These are phyloP conservation scores for Oceanodroma tethys DNA, from an alignment of 2,113 vertebrate genomes.

Conservation along the genomic window DNA sequence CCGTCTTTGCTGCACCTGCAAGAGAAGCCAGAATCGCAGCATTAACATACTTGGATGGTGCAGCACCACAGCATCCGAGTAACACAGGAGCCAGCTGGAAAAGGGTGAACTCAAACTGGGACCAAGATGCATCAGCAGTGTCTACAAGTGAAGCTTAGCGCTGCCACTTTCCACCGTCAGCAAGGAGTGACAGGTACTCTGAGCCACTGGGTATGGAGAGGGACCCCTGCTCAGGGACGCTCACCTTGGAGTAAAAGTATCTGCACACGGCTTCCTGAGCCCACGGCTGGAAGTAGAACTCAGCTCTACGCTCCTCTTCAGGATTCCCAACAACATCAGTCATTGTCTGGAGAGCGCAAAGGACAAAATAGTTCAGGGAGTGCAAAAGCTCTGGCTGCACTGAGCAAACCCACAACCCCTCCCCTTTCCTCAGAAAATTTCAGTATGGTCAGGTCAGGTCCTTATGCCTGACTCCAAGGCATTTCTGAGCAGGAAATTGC, in stretches of 20 bases:
- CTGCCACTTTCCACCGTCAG: rapidly evolving
- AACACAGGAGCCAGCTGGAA: not conserved
- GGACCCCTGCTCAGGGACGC: rapidly evolving
- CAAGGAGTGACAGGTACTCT: rapidly evolving
- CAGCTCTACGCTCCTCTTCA: constrained; percentile 93
- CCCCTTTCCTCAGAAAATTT: not conserved
- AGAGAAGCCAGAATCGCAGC: not conserved
- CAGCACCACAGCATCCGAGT: not conserved
- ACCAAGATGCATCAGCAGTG: not conserved
- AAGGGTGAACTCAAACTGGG: not conserved
- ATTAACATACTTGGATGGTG: not conserved
- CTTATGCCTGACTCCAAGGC: not conserved
- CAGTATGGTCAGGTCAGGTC: not conserved
- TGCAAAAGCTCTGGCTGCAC: not conserved
- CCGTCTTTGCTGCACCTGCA: constrained; percentile 93
- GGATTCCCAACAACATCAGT: constrained; percentile 97
- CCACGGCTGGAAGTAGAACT: constrained; percentile 99
- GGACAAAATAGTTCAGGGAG: not conserved
- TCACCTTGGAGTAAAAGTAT: constrained; percentile 98
- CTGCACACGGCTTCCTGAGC: constrained; percentile 97
- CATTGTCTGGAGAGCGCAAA: constrained; percentile 84
- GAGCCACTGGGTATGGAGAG: not conserved
- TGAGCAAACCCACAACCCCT: not conserved
- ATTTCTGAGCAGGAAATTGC: not conserved
- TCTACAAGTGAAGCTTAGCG: not conserved